phyloP scores from a whole-genome alignment of 2,888 invertebrate genomes.

The Acrobasis suavella region DNA sequence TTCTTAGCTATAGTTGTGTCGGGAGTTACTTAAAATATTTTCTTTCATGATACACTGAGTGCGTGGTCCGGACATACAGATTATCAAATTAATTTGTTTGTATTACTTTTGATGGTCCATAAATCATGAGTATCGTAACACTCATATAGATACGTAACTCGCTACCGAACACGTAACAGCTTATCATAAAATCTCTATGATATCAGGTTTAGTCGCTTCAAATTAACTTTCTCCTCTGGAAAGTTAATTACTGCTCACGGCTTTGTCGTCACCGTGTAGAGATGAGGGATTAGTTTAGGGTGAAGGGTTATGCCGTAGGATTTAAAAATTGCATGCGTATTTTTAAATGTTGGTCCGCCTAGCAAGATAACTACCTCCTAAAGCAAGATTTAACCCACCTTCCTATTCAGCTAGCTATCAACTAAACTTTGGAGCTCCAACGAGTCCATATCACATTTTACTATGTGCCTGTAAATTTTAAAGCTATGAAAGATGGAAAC shows the following conservation, averaged over 20 bases:
- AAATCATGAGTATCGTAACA: constrained; percentile 9
- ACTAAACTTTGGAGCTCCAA: too few relatives aligned
- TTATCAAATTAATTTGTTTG: constrained; percentile 6
- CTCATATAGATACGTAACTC: constrained; percentile 21
- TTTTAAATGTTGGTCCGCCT: too few relatives aligned
- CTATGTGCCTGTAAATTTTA: too few relatives aligned
- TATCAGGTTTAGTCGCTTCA: constrained; percentile 35
- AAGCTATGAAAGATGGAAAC: too few relatives aligned
- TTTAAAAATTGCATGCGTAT: background rate
- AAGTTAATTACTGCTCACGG: constrained; percentile 29
- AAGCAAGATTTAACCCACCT: too few relatives aligned
- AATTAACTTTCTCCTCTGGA: constrained; percentile 40
- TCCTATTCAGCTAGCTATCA: too few relatives aligned
- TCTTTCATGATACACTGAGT: background rate
- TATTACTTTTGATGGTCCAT: constrained; percentile 16
- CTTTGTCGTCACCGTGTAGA: constrained; percentile 27
- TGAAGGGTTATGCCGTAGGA: background rate
- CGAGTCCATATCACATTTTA: too few relatives aligned
- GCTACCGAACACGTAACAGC: constrained; percentile 24
- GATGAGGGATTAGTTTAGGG: constrained; percentile 24
- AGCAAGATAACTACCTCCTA: too few relatives aligned
- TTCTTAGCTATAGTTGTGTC: too few relatives aligned
- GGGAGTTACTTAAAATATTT: too few relatives aligned
- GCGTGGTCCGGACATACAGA: background rate
- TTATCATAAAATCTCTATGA: constrained; percentile 27